Conservation (phyloP, 2,113 vertebrate genomes). For the Eudorcas thomsonii region DNA sequence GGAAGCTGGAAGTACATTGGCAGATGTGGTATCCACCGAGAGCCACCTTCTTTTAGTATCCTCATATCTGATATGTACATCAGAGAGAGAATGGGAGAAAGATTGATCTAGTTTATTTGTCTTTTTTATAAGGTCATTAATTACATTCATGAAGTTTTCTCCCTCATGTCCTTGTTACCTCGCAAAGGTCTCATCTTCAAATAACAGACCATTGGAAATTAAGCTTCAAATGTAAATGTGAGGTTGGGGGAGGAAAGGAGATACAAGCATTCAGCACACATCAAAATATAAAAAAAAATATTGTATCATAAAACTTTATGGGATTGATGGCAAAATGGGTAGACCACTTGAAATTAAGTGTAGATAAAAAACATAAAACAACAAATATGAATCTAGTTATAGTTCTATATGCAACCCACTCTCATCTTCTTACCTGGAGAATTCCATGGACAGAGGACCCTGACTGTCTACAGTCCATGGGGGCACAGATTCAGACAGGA, state of each 20-base stretch:
- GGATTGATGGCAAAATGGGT: background rate
- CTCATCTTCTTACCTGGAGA: background rate
- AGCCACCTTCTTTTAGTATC: background rate
- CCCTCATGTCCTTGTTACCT: background rate
- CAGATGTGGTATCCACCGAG: background rate
- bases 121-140: background rate
- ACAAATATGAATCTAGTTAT: background rate
- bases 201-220: background rate
- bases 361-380: background rate
- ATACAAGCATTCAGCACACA: background rate
- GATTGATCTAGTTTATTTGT: background rate
- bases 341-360: background rate
- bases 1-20: background rate
- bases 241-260: background rate
- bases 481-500: background rate
- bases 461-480: background rate
- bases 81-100: background rate
- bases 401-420: background rate
- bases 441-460: background rate
- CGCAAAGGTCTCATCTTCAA: background rate
- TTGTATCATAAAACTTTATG: background rate
- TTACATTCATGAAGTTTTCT: background rate
- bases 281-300: background rate
- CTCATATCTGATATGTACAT: background rate
- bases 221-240: background rate